Base-by-base conservation (phyloP, 2,113 vertebrate species). In the Myiozetetes cayanensis region DNA sequence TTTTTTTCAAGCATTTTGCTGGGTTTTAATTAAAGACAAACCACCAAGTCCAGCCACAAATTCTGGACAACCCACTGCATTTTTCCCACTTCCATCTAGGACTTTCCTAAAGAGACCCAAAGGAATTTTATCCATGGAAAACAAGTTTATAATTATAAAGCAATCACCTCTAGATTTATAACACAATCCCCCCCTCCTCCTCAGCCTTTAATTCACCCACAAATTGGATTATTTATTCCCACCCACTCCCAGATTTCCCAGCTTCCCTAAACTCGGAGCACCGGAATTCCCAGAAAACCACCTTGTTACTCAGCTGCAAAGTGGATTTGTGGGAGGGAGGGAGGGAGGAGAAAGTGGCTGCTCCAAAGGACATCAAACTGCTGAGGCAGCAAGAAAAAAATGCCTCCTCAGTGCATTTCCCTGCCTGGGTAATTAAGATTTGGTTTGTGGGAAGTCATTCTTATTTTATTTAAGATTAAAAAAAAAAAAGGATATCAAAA, bases 371-470 rank as follows among this genome's bases (percentile, higher is more conserved):
- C 63, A 65, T 46, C 18, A 46, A 33, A 90, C 5, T 13, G 87
- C 94, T 91, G 85, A 96, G 9, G 6, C 67, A 89, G 59, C 44
- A n/a, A 6, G 17, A 7, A 22, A 1, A 47, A 47, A 47, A 47
- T 6, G 15, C 55, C 56, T 58, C 89, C 80, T 72, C 66, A 8
- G 37, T 37, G 80, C 53, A 41, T 73, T 94, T 73, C 76, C 59
- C 65, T 18, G 31, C 19, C 28, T 1, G 6, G 83, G 70, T 76
- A 87, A 93, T 97, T 90, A 95, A 89, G 78, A 87, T 27, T 47
- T 61, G 44, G 17, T 44, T 19, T 44, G 44, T 44, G 44, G 18
- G 44, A 68, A 77, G 10, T 9, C 6, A 0, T 30, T 31, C 84
- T 87, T 25, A 35, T n/a, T 89, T 87, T 25, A 35, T 7, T 21